Base-by-base conservation (phyloP, 2,797 vertebrate species). In the Rhinella marina region DNA sequence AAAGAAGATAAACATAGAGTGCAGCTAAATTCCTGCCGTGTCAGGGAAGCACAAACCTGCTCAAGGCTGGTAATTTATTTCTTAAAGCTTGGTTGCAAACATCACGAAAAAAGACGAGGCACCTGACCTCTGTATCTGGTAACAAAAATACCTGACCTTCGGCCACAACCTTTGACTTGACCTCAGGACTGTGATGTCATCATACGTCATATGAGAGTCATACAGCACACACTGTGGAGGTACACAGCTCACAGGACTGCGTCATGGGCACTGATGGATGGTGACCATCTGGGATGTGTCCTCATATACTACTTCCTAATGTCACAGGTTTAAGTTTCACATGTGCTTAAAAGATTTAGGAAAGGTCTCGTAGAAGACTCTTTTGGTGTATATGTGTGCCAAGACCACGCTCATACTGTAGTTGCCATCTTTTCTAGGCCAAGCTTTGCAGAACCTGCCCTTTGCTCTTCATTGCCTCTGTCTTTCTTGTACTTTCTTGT, bases 261-360 rank as follows among this genome's bases (percentile, higher is more conserved):
- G 13, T 57, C 25, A 78, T n/a, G 12, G 61, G 2, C 54, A 61
- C 17, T 80, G 87, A 88, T 81, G 66, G 68, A 81, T 82, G 68
- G 70, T 0, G 9, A 52, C 57, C 83, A 66, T 32, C 52, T 84
- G 85, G n/a, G 12, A 64, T 41, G 27, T 50, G 17, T 72, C 52
- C 56, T 64, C 25, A 7, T 17, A 21, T 68, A 77, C 23, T 4
- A 41, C 86, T 56, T 83, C 80, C 59, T 23, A 41, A 32, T 76
- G 19, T 50, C 50, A 9, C 12, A 11, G 19, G 57, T 48, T 87
- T 68, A 3, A 27, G 50, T 87, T 82, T 82, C 86, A 82, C 17
- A 3, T 82, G 86, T 41, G 66, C 66, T 32, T 72, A 50, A 56
- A 78, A 48, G 56, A 50, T 54, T 62, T 29, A 16, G 25, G 72